phyloP scores from a whole-genome alignment of 2,888 invertebrate genomes.

The Platycheirus rosarum region DNA sequence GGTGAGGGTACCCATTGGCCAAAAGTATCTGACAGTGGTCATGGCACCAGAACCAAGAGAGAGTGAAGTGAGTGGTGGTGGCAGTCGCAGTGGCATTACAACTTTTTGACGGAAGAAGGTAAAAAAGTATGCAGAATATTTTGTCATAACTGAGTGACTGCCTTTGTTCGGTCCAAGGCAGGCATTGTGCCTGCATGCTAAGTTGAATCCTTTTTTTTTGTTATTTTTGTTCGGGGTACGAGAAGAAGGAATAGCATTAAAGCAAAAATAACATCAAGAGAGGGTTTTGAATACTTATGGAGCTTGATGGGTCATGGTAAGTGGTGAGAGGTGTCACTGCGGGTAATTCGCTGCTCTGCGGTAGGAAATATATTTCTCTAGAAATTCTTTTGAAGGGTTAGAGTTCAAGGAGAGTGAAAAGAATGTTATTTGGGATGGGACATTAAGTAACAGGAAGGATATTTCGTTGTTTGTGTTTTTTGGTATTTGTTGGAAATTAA shows the following conservation, averaged over 20 bases:
- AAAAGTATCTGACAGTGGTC: constrained; percentile 68
- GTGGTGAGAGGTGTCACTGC: constrained; percentile 69
- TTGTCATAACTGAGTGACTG: constrained; percentile 72
- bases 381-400: constrained; percentile 30
- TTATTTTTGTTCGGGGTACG: constrained; percentile 18
- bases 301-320: constrained; percentile 11
- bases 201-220: constrained; percentile 38
- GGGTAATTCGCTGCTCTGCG: constrained; percentile 67
- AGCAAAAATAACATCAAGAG: constrained; percentile 23
- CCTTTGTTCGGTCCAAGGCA: constrained; percentile 63
- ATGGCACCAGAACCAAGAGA: constrained; percentile 47
- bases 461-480: background rate
- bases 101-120: constrained; percentile 67
- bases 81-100: constrained; percentile 4
- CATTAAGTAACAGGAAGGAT: constrained; percentile 18
- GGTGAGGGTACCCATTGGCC: constrained; percentile 49
- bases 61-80: constrained; percentile 2
- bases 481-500: background rate
- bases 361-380: constrained; percentile 57
- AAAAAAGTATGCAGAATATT: constrained; percentile 69
- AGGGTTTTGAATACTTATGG: constrained; percentile 26
- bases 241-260: background rate
- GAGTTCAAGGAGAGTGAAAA: constrained; percentile 18
- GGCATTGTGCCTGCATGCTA: constrained; percentile 64
- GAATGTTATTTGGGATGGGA: constrained; percentile 5